Evolutionary conservation across 2,888 invertebrate genomes (phyloP).

Genomic region (Pharmacophagus antenor): DNA sequence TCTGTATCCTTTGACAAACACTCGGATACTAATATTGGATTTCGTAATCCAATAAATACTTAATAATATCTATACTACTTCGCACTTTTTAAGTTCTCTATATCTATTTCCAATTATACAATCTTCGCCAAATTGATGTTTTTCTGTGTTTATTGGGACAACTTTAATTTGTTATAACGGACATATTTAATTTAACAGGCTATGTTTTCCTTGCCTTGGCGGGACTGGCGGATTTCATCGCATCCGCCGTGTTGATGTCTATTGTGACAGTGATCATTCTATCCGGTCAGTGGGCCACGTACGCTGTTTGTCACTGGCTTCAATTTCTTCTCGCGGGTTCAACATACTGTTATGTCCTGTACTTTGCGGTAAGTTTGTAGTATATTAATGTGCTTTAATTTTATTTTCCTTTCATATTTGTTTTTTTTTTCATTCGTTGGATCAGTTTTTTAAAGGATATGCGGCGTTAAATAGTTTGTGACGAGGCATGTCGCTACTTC

Average conservation of each 20-base stretch:
- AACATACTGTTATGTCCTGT: constrained; percentile 73
- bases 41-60: background rate
- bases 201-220: constrained; percentile 89
- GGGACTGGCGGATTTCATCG: constrained; percentile 86
- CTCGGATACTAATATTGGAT: background rate
- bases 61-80: too few species aligned
- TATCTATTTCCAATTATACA: too few species aligned
- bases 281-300: constrained; percentile 80
- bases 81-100: too few species aligned
- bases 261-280: constrained; percentile 85
- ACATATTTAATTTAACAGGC: constrained; percentile 57
- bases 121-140: too few species aligned
- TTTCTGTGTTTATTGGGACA: background rate
- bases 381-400: background rate
- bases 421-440: too few species aligned
- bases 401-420: too few species aligned
- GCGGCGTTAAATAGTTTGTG: too few species aligned
- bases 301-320: constrained; percentile 83
- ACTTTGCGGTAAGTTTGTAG: constrained; percentile 70
- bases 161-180: background rate
- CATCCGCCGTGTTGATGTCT: constrained; percentile 86
- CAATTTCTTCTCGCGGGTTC: constrained; percentile 85
- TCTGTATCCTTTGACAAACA: constrained; percentile 1
- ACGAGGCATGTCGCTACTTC: too few species aligned
- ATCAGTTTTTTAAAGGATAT: too few species aligned